phyloP scores from a whole-genome alignment of 2,797 vertebrate species.

The Enteromius viviparus region DNA sequence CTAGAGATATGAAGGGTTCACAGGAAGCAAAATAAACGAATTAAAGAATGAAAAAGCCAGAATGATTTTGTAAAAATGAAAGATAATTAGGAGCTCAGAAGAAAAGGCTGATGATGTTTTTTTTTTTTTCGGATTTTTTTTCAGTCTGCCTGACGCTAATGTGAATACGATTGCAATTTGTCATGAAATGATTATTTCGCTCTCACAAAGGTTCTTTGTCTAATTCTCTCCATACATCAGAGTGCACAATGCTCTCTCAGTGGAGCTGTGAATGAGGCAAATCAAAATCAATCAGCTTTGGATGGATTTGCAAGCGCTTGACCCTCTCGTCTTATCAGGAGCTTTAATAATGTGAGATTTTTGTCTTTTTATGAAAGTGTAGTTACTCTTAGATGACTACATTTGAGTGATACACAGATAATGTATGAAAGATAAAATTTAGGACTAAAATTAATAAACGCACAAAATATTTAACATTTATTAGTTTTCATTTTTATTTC shows the following conservation, averaged over 20 bases:
- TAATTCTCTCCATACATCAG: constrained; percentile 76
- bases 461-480: too few species aligned
- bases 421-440: background rate
- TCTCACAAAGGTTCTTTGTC: constrained; percentile 75
- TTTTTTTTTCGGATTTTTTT: constrained; percentile 44
- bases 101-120: constrained; percentile 58
- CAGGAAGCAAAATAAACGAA: constrained; percentile 33
- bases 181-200: constrained; percentile 61
- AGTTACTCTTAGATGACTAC: constrained; percentile 18
- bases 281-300: constrained; percentile 69
- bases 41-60: constrained; percentile 44
- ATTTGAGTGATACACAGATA: background rate
- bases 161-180: constrained; percentile 79
- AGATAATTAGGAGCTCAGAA: constrained; percentile 73
- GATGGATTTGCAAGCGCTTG: constrained; percentile 65
- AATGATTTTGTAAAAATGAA: constrained; percentile 71
- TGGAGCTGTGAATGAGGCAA: constrained; percentile 71
- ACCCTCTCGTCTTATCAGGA: constrained; percentile 64
- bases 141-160: constrained; percentile 70
- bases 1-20: constrained; percentile 44
- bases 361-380: constrained; percentile 41
- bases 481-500: too few species aligned
- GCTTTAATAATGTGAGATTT: constrained; percentile 54
- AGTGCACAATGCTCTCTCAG: constrained; percentile 69
- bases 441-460: too few species aligned